Base-by-base conservation (phyloP, 2,113 vertebrate species). In the Egretta garzetta region DNA sequence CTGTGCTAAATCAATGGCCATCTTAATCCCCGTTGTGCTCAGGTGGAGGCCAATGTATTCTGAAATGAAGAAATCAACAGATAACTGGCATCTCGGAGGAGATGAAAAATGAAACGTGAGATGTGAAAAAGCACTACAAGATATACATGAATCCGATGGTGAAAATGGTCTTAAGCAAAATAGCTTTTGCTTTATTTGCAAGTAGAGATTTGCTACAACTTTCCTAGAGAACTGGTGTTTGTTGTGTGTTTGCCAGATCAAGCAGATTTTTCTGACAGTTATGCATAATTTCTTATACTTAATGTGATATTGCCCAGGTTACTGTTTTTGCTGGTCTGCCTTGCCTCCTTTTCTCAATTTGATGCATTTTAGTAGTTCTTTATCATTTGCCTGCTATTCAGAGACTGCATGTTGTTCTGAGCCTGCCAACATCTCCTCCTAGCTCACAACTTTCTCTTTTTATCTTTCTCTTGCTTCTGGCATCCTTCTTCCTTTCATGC, bases 391-490 rank as follows among this genome's bases (percentile, higher is more conserved):
- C 16, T 59, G 15, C 56, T 77, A 15, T 79, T 92, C 18, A 80
- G 70, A 90, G 75, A 17, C 11, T 30, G 22, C 19, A 6, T n/a
- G 16, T 74, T 47, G 14, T 80, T 93, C 50, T 66, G 59, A 81
- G 56, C 39, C 49, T 89, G 56, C 45, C 62, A 89, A 22, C 32
- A 11, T 37, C n/a, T 60, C 33, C 23, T 73, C 33, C 43, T 50
- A 30, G 60, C 53, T 85, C 73, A 59, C 35, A 59, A 13, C 43
- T 92, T 86, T 59, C 30, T 88, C 55, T 71, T 92, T 88, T 95
- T 68, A 87, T 81, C 80, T 80, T 74, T 79, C 24, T 84, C 35
- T 96, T 88, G 70, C 91, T 95, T 72, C 83, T 95, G 86, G 88
- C 94, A 84, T 60, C 22, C 35, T 88, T 80, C 28, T 87, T 33